Base-by-base conservation (phyloP, 2,888 invertebrate genomes). In the Scotopteryx bipunctaria region DNA sequence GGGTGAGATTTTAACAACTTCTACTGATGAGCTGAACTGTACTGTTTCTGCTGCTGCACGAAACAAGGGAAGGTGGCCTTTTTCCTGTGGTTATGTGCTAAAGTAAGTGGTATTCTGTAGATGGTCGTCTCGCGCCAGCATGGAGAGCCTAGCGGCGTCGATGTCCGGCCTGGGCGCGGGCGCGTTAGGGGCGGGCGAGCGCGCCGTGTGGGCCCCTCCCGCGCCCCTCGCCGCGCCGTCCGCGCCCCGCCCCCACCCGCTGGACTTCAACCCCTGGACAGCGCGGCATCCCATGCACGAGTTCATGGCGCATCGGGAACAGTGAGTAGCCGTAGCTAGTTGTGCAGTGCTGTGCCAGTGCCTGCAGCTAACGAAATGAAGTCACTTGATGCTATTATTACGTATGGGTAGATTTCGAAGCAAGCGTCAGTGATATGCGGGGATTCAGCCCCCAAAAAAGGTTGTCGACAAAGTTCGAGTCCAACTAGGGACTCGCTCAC, bases 251-350 rank as follows among this genome's bases (percentile, higher is more conserved):
- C 66, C 68, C 33, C 62, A 66, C 43, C 57, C 72, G 38, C 66
- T 65, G 15, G 80, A 81, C 67, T 89, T 84, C 74, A 87, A 89
- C 73, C 84, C 83, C 6, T 89, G 88, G 88, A 88, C 88, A 4
- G 78, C 83, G 46, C 77, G 74, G 16, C 83, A 83, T 54, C 89
- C 88, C 56, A 74, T 88, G 60, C 78, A 81, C 58, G 85, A 80
- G 69, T 83, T 83, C 69, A 77, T 84, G 59, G 66, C 76, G 45
- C 75, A 72, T 53, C 68, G 60, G 67, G 57, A 70, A 36, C 69
- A 76, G 80, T 83, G 75, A 81, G 78, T 76, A 42, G 15, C 16
- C 19, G 2, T 19, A 4, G 11, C 9, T 8, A 27, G 9, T 27
- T 9, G 4, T 27, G 27, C 27, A 27, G 27, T 27, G 27, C 27